Evolutionary conservation across 2,888 invertebrate genomes (phyloP).

Genomic region (Drosophila flavopinicola): DNA sequence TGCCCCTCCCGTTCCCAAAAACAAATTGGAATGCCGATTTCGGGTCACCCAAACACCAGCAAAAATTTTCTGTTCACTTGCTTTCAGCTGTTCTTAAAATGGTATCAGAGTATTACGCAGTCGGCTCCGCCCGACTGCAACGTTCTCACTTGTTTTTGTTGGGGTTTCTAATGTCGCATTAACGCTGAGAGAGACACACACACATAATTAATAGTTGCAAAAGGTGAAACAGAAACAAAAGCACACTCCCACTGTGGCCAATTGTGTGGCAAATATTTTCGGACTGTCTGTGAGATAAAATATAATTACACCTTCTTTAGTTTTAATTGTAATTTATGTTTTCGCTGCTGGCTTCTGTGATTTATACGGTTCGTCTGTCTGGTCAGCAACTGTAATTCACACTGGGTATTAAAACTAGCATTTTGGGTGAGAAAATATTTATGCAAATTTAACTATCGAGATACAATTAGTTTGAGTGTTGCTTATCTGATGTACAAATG

Average conservation of each 20-base stretch:
- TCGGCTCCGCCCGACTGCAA: too few relatives aligned
- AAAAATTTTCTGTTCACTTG: too few relatives aligned
- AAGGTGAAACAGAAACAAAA: conserved; percentile 58
- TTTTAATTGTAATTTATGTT: conserved; percentile 73
- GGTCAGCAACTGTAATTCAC: conserved; percentile 8
- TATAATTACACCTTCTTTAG: conserved; percentile 61
- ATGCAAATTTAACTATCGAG: background rate
- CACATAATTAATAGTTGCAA: conserved; percentile 68
- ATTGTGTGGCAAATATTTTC: conserved; percentile 38
- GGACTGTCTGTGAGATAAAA: conserved; percentile 36
- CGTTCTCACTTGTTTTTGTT: conserved; percentile 33
- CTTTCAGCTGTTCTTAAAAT: too few relatives aligned
- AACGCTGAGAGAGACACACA: conserved; percentile 17
- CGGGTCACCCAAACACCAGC: too few relatives aligned
- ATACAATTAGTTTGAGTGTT: conserved; percentile 3
- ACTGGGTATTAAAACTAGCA: conserved; percentile 9
- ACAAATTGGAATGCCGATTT: too few relatives aligned
- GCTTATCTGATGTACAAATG: background rate
- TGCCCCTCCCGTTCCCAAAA: too few relatives aligned
- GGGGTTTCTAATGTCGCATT: conserved; percentile 42
- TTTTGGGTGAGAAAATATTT: conserved; percentile 15
- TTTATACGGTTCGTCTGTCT: conserved; percentile 55
- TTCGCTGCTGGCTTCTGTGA: conserved; percentile 37
- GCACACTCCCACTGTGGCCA: conserved; percentile 4
- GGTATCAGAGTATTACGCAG: too few relatives aligned